phyloP scores from a whole-genome alignment of 2,888 invertebrate genomes.

The Drosophila anomalata region DNA sequence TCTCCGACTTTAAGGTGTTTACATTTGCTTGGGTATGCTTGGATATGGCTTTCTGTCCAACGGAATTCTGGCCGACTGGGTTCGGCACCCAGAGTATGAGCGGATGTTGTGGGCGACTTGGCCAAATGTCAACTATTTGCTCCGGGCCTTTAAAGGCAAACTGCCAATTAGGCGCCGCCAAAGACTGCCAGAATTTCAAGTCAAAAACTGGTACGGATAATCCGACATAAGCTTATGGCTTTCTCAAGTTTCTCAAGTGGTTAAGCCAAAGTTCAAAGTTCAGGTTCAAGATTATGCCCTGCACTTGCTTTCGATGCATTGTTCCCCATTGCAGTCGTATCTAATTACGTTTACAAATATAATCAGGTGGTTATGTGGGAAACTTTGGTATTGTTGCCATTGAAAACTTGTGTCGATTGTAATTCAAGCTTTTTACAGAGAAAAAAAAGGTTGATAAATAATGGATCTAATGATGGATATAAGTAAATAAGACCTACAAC shows the following conservation, averaged over 20 bases:
- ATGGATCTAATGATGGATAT: background rate
- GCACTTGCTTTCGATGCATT: conserved; percentile 19
- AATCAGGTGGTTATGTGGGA: conserved; percentile 39
- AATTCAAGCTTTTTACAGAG: conserved; percentile 3
- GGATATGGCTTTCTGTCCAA: conserved; percentile 38
- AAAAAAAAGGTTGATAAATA: background rate
- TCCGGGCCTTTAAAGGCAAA: conserved; percentile 61
- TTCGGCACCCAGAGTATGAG: conserved; percentile 49
- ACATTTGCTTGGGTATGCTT: conserved; percentile 32
- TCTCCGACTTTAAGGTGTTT: conserved; percentile 36
- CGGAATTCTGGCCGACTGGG: conserved; percentile 50
- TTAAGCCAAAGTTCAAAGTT: conserved; percentile 47
- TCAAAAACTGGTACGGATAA: conserved; percentile 4
- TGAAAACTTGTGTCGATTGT: conserved; percentile 14
- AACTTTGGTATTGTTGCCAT: conserved; percentile 21
- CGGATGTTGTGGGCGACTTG: conserved; percentile 73
- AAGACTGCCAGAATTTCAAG: conserved; percentile 15
- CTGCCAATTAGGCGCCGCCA: conserved; percentile 58
- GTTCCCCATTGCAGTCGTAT: background rate
- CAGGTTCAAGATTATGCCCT: conserved; percentile 25
- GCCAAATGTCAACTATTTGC: conserved; percentile 66
- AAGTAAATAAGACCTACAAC: too few species aligned
- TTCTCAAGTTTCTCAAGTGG: conserved; percentile 6
- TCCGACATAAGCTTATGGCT: conserved; percentile 5
- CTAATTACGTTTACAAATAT: conserved; percentile 34